Conservation (phyloP, 2,797 vertebrate genomes). For the Sebastes itinus region DNA sequence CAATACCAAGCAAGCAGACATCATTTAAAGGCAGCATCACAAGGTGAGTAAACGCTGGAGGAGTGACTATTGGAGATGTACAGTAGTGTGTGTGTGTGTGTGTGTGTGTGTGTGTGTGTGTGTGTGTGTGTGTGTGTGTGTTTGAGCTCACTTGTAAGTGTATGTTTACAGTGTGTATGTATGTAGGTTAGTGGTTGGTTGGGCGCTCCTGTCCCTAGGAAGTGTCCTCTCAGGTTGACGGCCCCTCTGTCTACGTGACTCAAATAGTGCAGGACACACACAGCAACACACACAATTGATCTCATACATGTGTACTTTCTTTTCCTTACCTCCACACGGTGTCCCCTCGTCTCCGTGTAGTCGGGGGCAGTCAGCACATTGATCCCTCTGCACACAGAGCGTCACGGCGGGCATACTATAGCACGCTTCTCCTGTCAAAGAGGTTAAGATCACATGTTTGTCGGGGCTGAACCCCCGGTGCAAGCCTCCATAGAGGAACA, state of each 20-base stretch:
- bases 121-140: background rate
- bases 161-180: slow-evolving; percentile 7
- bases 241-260: slow-evolving; percentile 18
- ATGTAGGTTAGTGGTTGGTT: slow-evolving; percentile 20
- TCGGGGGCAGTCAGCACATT: slow-evolving; percentile 24
- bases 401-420: slow-evolving; percentile 9
- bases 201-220: background rate
- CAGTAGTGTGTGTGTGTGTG: background rate
- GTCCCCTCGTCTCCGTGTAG: slow-evolving; percentile 11
- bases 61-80: background rate
- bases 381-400: slow-evolving; percentile 57
- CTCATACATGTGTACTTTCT: slow-evolving; percentile 1
- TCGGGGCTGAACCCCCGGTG: slow-evolving; percentile 31
- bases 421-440: slow-evolving; percentile 52
- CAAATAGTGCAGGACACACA: slow-evolving; percentile 28
- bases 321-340: slow-evolving; percentile 4
- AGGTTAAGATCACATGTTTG: slow-evolving; percentile 73
- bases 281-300: slow-evolving; percentile 2
- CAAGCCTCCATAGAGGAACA: slow-evolving; percentile 49
- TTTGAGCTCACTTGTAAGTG: background rate
- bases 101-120: background rate
- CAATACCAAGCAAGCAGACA: background rate
- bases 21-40: background rate
- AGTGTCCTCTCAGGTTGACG: slow-evolving; percentile 23
- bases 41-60: slow-evolving; percentile 25